Percentiles rank a stretch among this genome's conserved stretches.
Evolutionary conservation across 2,113 vertebrate species (phyloP).

Genomic region (Reinhardtius hippoglossoides): DNA sequence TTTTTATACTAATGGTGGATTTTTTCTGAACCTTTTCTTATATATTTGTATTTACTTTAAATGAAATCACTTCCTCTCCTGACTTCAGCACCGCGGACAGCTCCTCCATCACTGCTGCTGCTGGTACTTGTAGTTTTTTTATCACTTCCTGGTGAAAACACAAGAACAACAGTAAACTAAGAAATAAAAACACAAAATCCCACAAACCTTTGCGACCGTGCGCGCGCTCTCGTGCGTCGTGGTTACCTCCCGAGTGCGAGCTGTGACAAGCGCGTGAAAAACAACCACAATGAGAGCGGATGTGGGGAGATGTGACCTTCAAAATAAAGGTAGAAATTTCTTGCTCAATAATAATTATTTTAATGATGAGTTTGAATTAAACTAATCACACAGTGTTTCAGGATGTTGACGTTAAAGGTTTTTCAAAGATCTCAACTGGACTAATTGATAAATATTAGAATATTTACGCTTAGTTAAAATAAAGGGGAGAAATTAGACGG

Average conservation of each 20-base stretch:
- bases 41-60: too few relatives aligned
- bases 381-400: too few relatives aligned
- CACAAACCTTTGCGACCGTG: conserved; percentile 29
- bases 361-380: neutral
- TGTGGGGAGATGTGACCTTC: neutral
- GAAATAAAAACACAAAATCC: conserved; percentile 36
- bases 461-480: too few relatives aligned
- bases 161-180: neutral
- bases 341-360: too few relatives aligned
- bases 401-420: too few relatives aligned
- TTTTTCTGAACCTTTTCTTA: too few relatives aligned
- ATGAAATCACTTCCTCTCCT: too few relatives aligned
- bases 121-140: conserved; percentile 44
- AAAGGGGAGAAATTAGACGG: too few relatives aligned
- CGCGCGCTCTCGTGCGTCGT: neutral
- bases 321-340: conserved; percentile 37
- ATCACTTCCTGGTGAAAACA: neutral
- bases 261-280: conserved; percentile 10
- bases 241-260: conserved; percentile 15
- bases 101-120: neutral
- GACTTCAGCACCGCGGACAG: conserved; percentile 47
- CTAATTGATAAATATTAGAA: too few relatives aligned
- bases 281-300: neutral
- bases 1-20: too few relatives aligned
- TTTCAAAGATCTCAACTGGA: too few relatives aligned